Conservation (phyloP, 2,797 vertebrate genomes). For the Danionella dracula region DNA sequence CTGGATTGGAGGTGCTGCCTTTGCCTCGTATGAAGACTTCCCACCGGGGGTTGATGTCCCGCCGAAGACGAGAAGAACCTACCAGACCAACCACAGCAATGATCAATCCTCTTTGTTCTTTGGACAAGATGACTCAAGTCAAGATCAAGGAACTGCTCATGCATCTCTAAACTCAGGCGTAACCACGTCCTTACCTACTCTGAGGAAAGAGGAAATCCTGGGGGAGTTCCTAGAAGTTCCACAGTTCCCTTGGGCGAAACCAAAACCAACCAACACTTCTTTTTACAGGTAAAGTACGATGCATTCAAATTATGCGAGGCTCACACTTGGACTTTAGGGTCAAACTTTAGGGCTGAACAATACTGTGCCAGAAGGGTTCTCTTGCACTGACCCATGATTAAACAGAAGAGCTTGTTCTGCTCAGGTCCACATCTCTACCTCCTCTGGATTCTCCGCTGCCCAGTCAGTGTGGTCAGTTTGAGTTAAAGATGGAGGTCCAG, state of each 20-base stretch:
- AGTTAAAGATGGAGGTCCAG: conserved; percentile 90
- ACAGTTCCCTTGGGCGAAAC: conserved; percentile 90
- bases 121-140: conserved; percentile 74
- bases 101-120: conserved; percentile 59
- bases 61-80: conserved; percentile 89
- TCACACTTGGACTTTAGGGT: too few species aligned
- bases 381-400: background rate
- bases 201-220: conserved; percentile 77
- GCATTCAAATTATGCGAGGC: too few species aligned
- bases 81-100: conserved; percentile 64
- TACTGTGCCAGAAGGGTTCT: background rate
- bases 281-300: conserved; percentile 80
- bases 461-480: conserved; percentile 80
- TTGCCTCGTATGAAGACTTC: conserved; percentile 70
- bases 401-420: conserved; percentile 8
- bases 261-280: conserved; percentile 83
- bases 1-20: conserved; percentile 73
- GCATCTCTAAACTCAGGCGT: conserved; percentile 70
- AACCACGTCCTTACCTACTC: conserved; percentile 70
- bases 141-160: conserved; percentile 74
- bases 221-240: conserved; percentile 92
- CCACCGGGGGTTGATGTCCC: conserved; percentile 84
- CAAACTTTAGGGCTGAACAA: too few species aligned
- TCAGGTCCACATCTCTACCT: conserved; percentile 83
- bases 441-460: conserved; percentile 90